These are phyloP conservation scores for Brachionus koreanus DNA, from an alignment of 1,140 invertebrate genomes.

Conservation along the genomic window DNA sequence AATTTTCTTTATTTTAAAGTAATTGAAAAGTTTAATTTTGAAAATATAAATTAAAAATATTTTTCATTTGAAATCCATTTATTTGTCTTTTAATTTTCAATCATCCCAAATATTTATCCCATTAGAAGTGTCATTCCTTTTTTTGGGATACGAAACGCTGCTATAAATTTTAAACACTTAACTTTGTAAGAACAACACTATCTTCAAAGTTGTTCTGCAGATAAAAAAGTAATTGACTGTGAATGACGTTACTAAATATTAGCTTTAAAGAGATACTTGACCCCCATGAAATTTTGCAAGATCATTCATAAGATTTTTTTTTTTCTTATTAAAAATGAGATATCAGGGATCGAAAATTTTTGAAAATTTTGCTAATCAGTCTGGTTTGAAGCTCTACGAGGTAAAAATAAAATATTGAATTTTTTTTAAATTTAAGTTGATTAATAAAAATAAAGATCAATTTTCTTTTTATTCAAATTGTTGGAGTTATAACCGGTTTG, in stretches of 20 bases:
- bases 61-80: not conserved
- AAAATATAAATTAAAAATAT: not conserved
- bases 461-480: constrained; percentile 17
- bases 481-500: not conserved
- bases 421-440: not conserved
- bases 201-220: not conserved
- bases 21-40: no score
- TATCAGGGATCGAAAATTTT: constrained; percentile 15
- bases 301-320: not conserved
- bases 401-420: not conserved
- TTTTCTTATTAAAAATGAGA: not conserved
- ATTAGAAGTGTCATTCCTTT: not conserved
- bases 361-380: not conserved
- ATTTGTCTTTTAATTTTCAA: not conserved
- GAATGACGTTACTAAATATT: not conserved
- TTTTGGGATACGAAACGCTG: not conserved
- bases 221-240: not conserved
- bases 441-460: not conserved
- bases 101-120: not conserved
- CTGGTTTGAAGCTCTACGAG: not conserved
- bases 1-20: not conserved
- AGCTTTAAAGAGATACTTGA: not conserved
- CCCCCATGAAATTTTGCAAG: not conserved
- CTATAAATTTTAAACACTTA: not conserved
- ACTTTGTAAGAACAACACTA: not conserved